phyloP scores from a whole-genome alignment of 2,888 invertebrate species.

The Pristionchus fissidentatus region DNA sequence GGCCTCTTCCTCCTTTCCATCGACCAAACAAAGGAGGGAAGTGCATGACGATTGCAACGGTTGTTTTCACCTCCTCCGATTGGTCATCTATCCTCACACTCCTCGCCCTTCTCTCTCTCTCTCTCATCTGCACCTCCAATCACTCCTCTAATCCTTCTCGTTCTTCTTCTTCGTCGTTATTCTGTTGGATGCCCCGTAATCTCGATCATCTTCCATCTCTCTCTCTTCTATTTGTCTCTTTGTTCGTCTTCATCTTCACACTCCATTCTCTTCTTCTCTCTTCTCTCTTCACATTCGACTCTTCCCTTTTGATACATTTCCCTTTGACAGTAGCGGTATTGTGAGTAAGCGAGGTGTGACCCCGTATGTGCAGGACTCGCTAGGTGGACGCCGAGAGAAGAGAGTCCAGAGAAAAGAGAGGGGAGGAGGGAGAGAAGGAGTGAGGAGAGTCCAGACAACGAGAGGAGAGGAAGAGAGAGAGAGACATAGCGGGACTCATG shows the following conservation, averaged over 20 bases:
- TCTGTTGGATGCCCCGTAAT: slow-evolving; percentile 5
- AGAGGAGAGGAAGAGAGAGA: not conserved
- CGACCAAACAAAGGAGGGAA: slow-evolving; percentile 6
- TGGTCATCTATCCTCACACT: slow-evolving; percentile 41
- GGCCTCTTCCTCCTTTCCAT: not conserved
- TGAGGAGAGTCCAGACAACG: not conserved
- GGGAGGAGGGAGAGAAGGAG: not conserved
- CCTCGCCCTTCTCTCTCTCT: not conserved
- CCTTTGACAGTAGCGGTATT: slow-evolving; percentile 23
- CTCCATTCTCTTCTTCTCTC: slow-evolving; percentile 13
- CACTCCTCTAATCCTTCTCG: not conserved
- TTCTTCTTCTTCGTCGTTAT: not conserved
- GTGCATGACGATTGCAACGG: slow-evolving; percentile 5
- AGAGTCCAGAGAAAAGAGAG: slow-evolving; percentile 5
- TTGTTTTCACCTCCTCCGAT: slow-evolving; percentile 25
- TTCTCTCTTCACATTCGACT: not conserved
- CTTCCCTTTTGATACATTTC: not conserved
- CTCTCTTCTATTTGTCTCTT: slow-evolving; percentile 37
- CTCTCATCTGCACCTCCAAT: not conserved
- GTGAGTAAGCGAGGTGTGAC: not conserved
- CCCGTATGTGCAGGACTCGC: not conserved
- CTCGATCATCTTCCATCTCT: slow-evolving; percentile 18
- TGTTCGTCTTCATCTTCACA: slow-evolving; percentile 36
- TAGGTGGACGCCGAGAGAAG: not conserved
- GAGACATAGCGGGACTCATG: slow-evolving; percentile 33